Evolutionary conservation across 1,140 invertebrate genomes (phyloP).

Genomic region (Gyrodactylus salaris): DNA sequence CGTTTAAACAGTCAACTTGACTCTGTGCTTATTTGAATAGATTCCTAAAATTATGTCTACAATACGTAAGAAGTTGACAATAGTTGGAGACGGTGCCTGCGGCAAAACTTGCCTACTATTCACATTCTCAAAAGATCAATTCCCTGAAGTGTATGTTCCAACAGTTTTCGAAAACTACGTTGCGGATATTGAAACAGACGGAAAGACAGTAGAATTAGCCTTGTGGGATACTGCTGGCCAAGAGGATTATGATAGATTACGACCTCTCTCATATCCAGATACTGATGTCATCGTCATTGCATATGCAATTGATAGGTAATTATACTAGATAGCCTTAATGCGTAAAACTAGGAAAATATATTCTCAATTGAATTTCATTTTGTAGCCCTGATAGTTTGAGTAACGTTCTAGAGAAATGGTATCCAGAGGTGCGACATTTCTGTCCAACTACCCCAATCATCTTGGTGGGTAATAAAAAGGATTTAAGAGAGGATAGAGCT

Average conservation of each 20-base stretch:
- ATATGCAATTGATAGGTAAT: not conserved
- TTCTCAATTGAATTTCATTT: slow-evolving; percentile 2
- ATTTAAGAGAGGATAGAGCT: not conserved
- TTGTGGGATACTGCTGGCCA: slow-evolving; percentile 14
- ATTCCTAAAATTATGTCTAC: not conserved
- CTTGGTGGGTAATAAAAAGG: slow-evolving; percentile 7
- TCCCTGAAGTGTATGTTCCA: slow-evolving; percentile 73
- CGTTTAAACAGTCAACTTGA: not conserved
- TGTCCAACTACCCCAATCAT: slow-evolving; percentile 7
- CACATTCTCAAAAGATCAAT: slow-evolving; percentile 76
- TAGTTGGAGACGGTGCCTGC: not conserved
- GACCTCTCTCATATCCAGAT: slow-evolving; percentile 72
- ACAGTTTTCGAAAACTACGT: slow-evolving; percentile 88
- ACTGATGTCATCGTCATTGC: slow-evolving; percentile 29
- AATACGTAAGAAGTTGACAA: not conserved
- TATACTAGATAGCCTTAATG: too few species aligned
- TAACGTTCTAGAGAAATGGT: slow-evolving; percentile 76
- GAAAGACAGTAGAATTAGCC: not conserved
- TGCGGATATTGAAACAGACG: slow-evolving; percentile 65
- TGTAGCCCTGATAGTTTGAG: slow-evolving; percentile 39
- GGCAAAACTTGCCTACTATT: slow-evolving; percentile 33
- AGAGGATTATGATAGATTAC: slow-evolving; percentile 59
- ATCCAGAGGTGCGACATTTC: slow-evolving; percentile 31
- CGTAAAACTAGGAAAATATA: too few species aligned
- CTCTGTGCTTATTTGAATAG: not conserved